phyloP scores from a whole-genome alignment of 1,140 invertebrate species.

The Bombus pascuorum region DNA sequence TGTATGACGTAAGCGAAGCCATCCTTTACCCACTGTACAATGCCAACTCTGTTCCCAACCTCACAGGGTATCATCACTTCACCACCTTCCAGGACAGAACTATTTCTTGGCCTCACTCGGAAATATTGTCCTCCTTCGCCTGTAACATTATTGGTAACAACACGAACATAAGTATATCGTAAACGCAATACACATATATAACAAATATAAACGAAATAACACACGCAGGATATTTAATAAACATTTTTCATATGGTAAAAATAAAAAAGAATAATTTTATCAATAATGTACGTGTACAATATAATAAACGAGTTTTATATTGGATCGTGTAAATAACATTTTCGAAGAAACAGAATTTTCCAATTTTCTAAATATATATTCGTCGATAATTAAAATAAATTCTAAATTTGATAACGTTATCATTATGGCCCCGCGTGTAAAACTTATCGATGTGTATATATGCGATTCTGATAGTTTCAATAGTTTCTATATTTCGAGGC shows the following conservation, averaged over 20 bases:
- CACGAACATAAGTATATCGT: background rate
- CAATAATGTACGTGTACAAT: too few species aligned
- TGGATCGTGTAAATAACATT: too few species aligned
- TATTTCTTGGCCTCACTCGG: slow-evolving; percentile 88
- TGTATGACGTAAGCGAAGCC: slow-evolving; percentile 93
- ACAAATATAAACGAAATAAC: background rate
- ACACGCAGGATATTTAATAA: too few species aligned
- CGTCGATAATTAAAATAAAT: background rate
- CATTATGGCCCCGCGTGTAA: background rate
- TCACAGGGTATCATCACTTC: slow-evolving; percentile 93
- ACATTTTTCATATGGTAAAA: too few species aligned
- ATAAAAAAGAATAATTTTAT: too few species aligned
- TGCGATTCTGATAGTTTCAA: background rate
- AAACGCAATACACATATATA: too few species aligned
- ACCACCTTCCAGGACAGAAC: slow-evolving; percentile 91
- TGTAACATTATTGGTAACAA: slow-evolving; percentile 63
- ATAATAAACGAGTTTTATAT: too few species aligned
- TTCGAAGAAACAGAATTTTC: too few species aligned
- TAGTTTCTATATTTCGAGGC: background rate
- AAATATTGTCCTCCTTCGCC: slow-evolving; percentile 89
- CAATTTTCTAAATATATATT: too few species aligned
- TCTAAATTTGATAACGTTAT: background rate
- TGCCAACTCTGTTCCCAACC: slow-evolving; percentile 91
- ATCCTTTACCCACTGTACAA: slow-evolving; percentile 97
- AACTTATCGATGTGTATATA: background rate